A percentile compares a stretch with the other conserved stretches of the same genome.
Conservation (phyloP, 2,797 vertebrate species). For the Triplophysa bombifrons region DNA sequence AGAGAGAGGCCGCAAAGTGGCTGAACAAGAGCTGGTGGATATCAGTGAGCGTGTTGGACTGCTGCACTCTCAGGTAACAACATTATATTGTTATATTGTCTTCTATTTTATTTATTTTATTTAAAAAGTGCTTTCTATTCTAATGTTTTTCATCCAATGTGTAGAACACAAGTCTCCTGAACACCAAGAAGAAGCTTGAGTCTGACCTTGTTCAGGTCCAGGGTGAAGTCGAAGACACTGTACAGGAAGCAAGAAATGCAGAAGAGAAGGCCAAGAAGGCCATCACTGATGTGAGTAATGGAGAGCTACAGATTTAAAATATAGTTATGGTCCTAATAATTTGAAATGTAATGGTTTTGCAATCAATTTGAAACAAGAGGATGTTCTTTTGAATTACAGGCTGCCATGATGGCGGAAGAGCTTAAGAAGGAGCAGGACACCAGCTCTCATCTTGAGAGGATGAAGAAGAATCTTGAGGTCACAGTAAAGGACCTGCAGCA, state of each 20-base stretch:
- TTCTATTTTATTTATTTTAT: not conserved
- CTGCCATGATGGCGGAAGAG: conserved; percentile 91
- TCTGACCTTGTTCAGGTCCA: conserved; percentile 82
- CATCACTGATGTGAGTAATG: conserved; percentile 80
- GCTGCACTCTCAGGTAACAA: conserved; percentile 71
- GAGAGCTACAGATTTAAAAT: too few species aligned
- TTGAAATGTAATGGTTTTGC: too few species aligned
- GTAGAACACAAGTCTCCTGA: conserved; percentile 83
- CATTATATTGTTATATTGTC: too few species aligned
- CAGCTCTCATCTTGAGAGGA: conserved; percentile 87
- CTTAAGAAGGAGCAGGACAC: conserved; percentile 93
- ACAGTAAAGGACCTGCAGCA: conserved; percentile 87
- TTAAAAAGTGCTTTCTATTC: too few species aligned
- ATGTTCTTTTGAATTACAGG: conserved; percentile 58
- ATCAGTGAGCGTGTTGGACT: conserved; percentile 83
- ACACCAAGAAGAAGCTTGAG: conserved; percentile 86
- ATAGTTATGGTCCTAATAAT: too few species aligned
- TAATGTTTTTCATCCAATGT: not conserved
- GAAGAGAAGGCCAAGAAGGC: conserved; percentile 92
- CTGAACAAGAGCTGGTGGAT: conserved; percentile 85
- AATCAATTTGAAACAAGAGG: too few species aligned
- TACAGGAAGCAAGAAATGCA: conserved; percentile 87
- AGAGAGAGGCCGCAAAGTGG: conserved; percentile 79
- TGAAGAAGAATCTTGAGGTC: conserved; percentile 88
- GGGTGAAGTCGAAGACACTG: conserved; percentile 82